These are phyloP conservation scores for Agrochola circellaris DNA, from an alignment of 2,888 invertebrate genomes.

Conservation along the genomic window DNA sequence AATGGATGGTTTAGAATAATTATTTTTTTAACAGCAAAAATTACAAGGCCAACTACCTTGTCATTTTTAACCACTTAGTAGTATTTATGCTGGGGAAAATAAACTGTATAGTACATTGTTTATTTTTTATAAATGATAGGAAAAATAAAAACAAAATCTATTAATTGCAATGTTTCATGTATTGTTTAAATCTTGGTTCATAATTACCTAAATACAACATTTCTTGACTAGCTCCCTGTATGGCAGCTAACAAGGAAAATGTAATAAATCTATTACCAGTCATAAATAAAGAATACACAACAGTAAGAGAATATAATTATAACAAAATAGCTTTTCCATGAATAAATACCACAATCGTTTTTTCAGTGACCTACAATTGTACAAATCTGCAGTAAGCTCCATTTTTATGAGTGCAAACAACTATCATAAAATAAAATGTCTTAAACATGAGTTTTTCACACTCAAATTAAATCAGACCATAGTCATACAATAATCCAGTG, in stretches of 20 bases:
- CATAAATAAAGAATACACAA: neutral
- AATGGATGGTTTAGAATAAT: neutral
- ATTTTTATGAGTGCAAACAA: neutral
- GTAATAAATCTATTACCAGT: neutral
- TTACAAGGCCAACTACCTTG: too few relatives aligned
- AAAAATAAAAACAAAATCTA: too few relatives aligned
- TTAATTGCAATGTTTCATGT: too few relatives aligned
- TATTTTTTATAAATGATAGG: neutral
- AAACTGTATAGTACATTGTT: too few relatives aligned
- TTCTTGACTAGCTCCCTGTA: neutral
- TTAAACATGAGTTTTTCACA: too few relatives aligned
- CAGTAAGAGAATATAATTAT: neutral
- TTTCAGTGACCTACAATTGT: neutral
- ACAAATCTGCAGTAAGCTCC: neutral
- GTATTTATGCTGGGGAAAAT: neutral
- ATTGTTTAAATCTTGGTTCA: neutral
- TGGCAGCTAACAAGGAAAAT: slow-evolving; percentile 4
- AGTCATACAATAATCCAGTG: neutral
- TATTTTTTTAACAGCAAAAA: neutral
- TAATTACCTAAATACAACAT: neutral
- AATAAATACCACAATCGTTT: neutral
- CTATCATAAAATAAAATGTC: too few relatives aligned
- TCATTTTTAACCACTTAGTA: neutral
- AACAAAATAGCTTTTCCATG: neutral
- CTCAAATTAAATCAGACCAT: neutral